phyloP scores from a whole-genome alignment of 37 sponge, comb jelly and placozoan genomes.

The Beroe forskalii region DNA sequence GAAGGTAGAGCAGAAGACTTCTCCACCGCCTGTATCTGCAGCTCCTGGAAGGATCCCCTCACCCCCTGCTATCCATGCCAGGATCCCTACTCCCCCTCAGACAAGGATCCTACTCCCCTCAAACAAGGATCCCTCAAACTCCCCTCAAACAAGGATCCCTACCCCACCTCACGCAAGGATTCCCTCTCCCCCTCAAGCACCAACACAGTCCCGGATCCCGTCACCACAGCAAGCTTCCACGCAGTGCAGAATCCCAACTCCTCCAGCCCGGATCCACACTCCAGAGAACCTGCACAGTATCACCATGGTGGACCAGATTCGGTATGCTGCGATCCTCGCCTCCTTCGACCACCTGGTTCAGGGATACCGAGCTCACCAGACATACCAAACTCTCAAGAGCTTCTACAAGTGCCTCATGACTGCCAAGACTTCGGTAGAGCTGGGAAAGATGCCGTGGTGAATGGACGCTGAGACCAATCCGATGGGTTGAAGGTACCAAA shows the following conservation, averaged over 20 bases:
- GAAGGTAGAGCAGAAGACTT: background rate
- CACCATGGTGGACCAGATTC: slow-evolving; percentile 24
- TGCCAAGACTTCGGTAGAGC: slow-evolving; percentile 2
- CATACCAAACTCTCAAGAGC: slow-evolving; percentile 19
- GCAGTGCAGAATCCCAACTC: no score
- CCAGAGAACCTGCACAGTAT: slow-evolving; percentile 13
- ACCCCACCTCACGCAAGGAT: no score
- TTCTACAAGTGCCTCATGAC: slow-evolving; percentile 53
- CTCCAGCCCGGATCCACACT: slow-evolving; percentile 38
- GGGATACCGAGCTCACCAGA: background rate
- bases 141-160: no score
- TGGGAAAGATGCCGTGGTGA: slow-evolving; percentile 41
- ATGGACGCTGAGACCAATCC: background rate
- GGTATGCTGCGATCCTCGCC: background rate
- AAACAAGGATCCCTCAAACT: background rate
- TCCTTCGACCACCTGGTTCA: slow-evolving; percentile 8
- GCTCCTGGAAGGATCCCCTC: no score
- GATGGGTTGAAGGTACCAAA: background rate
- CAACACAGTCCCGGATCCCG: no score
- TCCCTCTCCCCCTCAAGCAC: no score
- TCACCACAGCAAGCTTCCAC: background rate
- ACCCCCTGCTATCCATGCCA: no score
- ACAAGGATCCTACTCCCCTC: no score
- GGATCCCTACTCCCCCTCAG: background rate
- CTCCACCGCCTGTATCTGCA: background rate